These are phyloP conservation scores for Metridium senile DNA, from an alignment of 92 coral and sea anemone species.

Conservation along the genomic window DNA sequence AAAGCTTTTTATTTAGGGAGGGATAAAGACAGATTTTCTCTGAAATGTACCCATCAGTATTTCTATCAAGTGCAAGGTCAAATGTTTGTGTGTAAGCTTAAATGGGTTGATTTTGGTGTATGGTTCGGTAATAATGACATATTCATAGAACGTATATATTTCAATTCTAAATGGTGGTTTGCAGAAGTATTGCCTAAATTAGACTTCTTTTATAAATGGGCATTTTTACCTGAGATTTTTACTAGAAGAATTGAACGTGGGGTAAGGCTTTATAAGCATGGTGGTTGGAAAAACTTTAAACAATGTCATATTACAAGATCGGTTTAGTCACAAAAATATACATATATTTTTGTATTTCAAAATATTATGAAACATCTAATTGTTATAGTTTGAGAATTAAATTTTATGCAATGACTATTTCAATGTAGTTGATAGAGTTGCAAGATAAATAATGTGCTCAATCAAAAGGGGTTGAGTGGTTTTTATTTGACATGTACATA, in stretches of 20 bases:
- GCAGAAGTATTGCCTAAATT: conserved; percentile 39
- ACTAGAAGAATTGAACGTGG: conserved; percentile 52
- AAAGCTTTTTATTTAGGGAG: conserved; percentile 16
- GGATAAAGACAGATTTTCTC: background rate
- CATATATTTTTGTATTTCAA: too few relatives aligned
- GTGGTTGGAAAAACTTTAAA: conserved; percentile 11
- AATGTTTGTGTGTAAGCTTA: conserved; percentile 42
- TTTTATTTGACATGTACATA: too few relatives aligned
- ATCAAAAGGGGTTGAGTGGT: too few relatives aligned
- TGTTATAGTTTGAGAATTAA: too few relatives aligned
- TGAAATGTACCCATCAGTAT: conserved; percentile 22
- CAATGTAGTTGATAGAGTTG: too few relatives aligned
- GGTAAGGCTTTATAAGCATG: conserved; percentile 31
- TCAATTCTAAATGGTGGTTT: conserved; percentile 37
- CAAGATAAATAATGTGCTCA: too few relatives aligned
- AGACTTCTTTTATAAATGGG: conserved; percentile 52
- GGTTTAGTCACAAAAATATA: too few relatives aligned
- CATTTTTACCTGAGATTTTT: conserved; percentile 51
- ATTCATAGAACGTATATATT: conserved; percentile 19
- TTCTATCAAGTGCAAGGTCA: conserved; percentile 66
- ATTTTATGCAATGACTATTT: too few relatives aligned
- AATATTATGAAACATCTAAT: too few relatives aligned
- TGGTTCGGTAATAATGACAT: conserved; percentile 43
- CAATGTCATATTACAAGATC: background rate
- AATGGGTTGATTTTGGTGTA: conserved; percentile 59